A percentile compares a stretch with the other conserved stretches of the same genome.
phyloP scores from a whole-genome alignment of 2,113 vertebrate species.

The Apus apus region DNA sequence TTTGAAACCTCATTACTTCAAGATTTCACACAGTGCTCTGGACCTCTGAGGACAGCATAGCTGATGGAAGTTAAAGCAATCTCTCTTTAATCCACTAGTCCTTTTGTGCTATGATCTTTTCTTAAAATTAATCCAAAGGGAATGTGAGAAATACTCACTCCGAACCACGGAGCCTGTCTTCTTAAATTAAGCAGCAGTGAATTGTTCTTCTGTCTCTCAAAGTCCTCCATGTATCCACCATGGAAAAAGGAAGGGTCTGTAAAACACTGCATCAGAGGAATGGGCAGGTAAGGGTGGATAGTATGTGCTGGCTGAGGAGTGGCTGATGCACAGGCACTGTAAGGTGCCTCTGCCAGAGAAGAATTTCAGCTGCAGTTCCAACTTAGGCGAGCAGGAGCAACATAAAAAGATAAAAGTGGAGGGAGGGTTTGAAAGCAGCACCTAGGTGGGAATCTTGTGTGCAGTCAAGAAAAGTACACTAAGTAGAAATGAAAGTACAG shows the following conservation, averaged over 20 bases:
- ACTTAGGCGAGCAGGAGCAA: background rate
- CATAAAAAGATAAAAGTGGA: slow-evolving; percentile 8
- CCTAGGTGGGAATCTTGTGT: slow-evolving; percentile 3
- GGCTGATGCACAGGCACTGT: background rate
- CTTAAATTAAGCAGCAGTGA: background rate
- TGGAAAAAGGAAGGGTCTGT: background rate
- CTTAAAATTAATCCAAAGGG: background rate
- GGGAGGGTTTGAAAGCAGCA: background rate
- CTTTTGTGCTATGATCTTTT: slow-evolving; percentile 45
- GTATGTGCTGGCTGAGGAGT: background rate
- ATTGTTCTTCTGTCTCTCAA: background rate
- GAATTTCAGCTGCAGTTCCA: background rate
- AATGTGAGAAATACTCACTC: background rate
- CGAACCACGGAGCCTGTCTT: background rate
- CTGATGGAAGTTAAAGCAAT: background rate
- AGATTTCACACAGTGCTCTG: background rate
- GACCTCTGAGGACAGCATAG: background rate
- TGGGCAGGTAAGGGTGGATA: background rate
- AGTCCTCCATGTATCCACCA: background rate
- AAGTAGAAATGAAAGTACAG: slow-evolving; percentile 35
- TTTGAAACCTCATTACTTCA: slow-evolving; percentile 21
- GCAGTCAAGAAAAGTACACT: background rate
- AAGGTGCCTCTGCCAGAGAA: background rate
- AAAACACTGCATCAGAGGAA: background rate
- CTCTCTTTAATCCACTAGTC: background rate